Evolutionary conservation across 2,113 vertebrate genomes (phyloP).

Genomic region (Salminus brasiliensis): DNA sequence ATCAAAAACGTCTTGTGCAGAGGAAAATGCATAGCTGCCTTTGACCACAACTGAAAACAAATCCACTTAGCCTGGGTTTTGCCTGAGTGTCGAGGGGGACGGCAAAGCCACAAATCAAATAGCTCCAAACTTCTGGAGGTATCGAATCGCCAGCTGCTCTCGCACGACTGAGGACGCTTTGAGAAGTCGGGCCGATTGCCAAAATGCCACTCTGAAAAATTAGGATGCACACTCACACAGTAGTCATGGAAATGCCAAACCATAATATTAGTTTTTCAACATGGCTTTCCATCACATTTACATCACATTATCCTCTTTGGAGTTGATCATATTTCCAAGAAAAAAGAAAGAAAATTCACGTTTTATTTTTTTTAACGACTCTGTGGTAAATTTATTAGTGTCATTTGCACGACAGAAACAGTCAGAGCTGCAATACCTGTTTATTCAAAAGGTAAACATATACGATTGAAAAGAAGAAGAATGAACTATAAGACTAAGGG

Average conservation of each 20-base stretch:
- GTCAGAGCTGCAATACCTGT: constrained; percentile 14
- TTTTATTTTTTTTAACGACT: neutral
- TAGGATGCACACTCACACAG: constrained; percentile 47
- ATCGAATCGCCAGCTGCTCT: constrained; percentile 62
- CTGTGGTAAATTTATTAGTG: constrained; percentile 31
- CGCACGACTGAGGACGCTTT: constrained; percentile 30
- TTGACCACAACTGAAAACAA: constrained; percentile 61
- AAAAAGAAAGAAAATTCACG: neutral
- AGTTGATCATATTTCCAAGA: constrained; percentile 18
- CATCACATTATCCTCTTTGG: constrained; percentile 33
- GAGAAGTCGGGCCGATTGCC: constrained; percentile 36
- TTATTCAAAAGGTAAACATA: constrained; percentile 48
- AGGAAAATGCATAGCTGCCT: constrained; percentile 53
- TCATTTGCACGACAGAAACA: constrained; percentile 16
- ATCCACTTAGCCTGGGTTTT: constrained; percentile 49
- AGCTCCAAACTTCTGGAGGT: constrained; percentile 46
- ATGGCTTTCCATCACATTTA: constrained; percentile 47
- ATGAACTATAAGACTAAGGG: constrained; percentile 6
- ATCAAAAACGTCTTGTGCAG: constrained; percentile 60
- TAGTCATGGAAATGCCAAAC: constrained; percentile 31
- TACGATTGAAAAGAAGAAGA: constrained; percentile 4
- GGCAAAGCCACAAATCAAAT: constrained; percentile 64
- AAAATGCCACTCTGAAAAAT: constrained; percentile 52
- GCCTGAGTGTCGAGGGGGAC: constrained; percentile 43
- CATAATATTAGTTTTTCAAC: constrained; percentile 38